Conservation (phyloP, 2,797 vertebrate species). For the Alosa sapidissima region DNA sequence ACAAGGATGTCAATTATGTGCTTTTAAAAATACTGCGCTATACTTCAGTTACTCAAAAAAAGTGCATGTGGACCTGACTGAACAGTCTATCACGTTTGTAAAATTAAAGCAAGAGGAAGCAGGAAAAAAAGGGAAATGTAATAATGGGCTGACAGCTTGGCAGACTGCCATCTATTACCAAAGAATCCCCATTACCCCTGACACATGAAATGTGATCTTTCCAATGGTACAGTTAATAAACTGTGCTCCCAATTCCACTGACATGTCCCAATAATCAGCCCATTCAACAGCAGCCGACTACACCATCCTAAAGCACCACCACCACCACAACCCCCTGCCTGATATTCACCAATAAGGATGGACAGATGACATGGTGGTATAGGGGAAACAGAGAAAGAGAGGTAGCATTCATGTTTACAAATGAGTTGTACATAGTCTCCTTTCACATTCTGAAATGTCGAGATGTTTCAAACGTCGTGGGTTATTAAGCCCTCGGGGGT, state of each 20-base stretch:
- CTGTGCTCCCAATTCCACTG: conserved; percentile 55
- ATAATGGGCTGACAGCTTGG: conserved; percentile 59
- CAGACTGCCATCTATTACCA: conserved; percentile 60
- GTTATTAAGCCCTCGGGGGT: conserved; percentile 52
- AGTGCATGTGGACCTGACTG: conserved; percentile 60
- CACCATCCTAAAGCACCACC: not conserved
- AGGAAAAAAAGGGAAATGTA: not conserved
- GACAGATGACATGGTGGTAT: conserved; percentile 34
- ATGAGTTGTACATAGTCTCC: conserved; percentile 52
- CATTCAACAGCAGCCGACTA: conserved; percentile 42
- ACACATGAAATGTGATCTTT: conserved; percentile 66
- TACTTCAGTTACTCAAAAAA: conserved; percentile 47
- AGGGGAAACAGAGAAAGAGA: conserved; percentile 39
- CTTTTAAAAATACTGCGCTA: conserved; percentile 54
- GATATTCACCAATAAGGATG: not conserved
- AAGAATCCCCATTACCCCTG: conserved; percentile 64
- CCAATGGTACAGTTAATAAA: conserved; percentile 64
- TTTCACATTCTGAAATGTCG: conserved; percentile 21
- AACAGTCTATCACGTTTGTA: conserved; percentile 64
- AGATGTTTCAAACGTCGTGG: conserved; percentile 41
- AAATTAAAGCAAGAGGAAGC: conserved; percentile 64
- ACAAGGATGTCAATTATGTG: conserved; percentile 58
- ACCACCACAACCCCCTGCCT: not conserved
- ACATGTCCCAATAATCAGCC: conserved; percentile 64
- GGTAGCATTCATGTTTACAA: conserved; percentile 57